phyloP scores from a whole-genome alignment of 2,113 vertebrate species.

The Apistogramma diplotaenia region DNA sequence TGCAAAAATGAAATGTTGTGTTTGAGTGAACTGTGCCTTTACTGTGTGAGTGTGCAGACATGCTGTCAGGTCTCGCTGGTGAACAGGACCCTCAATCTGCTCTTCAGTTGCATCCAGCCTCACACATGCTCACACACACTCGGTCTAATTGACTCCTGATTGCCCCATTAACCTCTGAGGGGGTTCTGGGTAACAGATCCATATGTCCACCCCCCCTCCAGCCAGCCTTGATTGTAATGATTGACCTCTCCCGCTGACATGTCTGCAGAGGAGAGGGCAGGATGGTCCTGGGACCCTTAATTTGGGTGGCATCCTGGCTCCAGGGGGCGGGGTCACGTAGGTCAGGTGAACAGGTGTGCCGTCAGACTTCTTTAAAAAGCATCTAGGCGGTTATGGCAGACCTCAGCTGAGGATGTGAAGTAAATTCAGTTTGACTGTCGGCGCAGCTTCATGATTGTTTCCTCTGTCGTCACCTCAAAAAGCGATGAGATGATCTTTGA shows the following conservation, averaged over 20 bases:
- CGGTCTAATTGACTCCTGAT: constrained; percentile 83
- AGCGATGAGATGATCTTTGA: background rate
- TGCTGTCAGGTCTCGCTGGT: background rate
- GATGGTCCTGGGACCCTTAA: constrained; percentile 8
- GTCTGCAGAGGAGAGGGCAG: background rate
- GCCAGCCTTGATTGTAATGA: constrained; percentile 57
- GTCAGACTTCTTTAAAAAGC: background rate
- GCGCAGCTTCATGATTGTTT: too few species aligned
- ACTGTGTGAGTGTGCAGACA: background rate
- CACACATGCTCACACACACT: background rate
- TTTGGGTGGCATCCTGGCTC: constrained; percentile 55
- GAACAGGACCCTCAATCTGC: background rate
- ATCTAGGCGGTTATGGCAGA: background rate
- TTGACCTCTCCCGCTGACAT: constrained; percentile 41
- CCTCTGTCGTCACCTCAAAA: too few species aligned
- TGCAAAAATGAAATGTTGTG: background rate
- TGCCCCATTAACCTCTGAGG: constrained; percentile 85
- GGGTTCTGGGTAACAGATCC: constrained; percentile 59
- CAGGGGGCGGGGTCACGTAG: constrained; percentile 16
- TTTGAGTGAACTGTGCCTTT: background rate
- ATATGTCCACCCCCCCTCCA: constrained; percentile 43
- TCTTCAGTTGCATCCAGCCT: background rate
- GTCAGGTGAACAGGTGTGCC: constrained; percentile 39
- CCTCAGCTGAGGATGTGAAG: background rate
- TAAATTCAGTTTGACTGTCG: background rate